A percentile compares a stretch with the other conserved stretches of the same genome.
phyloP scores from a whole-genome alignment of 2,113 vertebrate genomes.

The Riparia riparia region DNA sequence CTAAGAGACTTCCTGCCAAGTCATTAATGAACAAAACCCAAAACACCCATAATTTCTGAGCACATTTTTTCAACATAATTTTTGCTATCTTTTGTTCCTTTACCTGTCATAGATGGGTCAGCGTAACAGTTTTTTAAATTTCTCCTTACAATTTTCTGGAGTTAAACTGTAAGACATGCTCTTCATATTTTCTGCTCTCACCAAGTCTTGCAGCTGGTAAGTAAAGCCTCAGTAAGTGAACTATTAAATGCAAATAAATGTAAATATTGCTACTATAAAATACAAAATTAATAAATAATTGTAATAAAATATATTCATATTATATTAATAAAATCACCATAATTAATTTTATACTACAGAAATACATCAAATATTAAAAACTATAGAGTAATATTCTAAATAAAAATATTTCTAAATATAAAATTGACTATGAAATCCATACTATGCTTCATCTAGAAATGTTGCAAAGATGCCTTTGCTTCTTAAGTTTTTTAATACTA shows the following conservation, averaged over 20 bases:
- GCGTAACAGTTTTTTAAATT: background rate
- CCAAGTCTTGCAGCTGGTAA: background rate
- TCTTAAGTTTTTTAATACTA: background rate
- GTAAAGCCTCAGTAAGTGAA: background rate
- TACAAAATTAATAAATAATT: background rate
- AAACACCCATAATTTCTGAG: background rate
- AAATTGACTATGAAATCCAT: background rate
- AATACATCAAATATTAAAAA: background rate
- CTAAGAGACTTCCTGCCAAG: background rate
- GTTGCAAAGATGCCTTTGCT: background rate
- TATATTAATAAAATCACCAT: background rate
- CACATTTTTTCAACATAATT: background rate
- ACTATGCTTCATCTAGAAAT: background rate
- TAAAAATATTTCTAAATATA: background rate
- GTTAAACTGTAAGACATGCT: background rate
- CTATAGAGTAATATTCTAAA: background rate
- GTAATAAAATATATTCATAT: background rate
- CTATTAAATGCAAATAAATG: background rate
- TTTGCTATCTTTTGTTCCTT: background rate
- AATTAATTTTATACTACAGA: background rate
- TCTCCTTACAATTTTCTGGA: background rate
- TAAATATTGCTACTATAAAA: background rate
- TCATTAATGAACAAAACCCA: background rate
- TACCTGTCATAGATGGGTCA: background rate
- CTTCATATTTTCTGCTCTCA: background rate